Percentiles rank a stretch among this genome's conserved stretches.
These are phyloP conservation scores for Montipora sp. DNA, from an alignment of 64 coral and sea anemone species.

Conservation along the genomic window DNA sequence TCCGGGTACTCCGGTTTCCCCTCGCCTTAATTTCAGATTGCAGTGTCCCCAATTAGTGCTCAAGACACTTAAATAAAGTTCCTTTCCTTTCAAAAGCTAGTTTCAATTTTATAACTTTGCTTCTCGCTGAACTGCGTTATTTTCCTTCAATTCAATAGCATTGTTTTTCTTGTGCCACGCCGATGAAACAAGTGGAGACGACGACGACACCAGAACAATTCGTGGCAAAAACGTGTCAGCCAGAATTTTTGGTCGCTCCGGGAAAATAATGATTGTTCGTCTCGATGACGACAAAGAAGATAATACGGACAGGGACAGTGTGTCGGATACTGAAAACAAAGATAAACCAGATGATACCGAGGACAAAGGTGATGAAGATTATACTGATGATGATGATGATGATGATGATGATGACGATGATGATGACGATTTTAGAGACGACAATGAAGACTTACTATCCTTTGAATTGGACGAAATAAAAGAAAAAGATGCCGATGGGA, in stretches of 20 bases:
- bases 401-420: constrained; percentile 4
- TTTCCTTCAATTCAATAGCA: constrained; percentile 13
- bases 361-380: background rate
- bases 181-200: constrained; percentile 4
- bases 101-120: too few relatives aligned
- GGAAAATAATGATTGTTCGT: constrained; percentile 33
- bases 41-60: too few relatives aligned
- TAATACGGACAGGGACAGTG: background rate
- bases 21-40: too few relatives aligned
- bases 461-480: constrained; percentile 33
- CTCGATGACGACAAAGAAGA: constrained; percentile 27
- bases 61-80: too few relatives aligned
- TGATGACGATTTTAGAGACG: constrained; percentile 31
- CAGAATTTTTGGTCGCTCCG: constrained; percentile 22
- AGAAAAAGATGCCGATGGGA: constrained; percentile 37
- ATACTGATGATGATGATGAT: background rate
- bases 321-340: background rate
- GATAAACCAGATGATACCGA: background rate
- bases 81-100: too few relatives aligned
- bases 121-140: background rate
- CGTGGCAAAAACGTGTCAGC: constrained; percentile 15
- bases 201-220: constrained; percentile 13
- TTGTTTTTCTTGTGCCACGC: constrained; percentile 17
- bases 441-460: background rate
- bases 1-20: too few relatives aligned